Conservation (phyloP, 2,113 vertebrate species). For the Notothenia coriiceps region DNA sequence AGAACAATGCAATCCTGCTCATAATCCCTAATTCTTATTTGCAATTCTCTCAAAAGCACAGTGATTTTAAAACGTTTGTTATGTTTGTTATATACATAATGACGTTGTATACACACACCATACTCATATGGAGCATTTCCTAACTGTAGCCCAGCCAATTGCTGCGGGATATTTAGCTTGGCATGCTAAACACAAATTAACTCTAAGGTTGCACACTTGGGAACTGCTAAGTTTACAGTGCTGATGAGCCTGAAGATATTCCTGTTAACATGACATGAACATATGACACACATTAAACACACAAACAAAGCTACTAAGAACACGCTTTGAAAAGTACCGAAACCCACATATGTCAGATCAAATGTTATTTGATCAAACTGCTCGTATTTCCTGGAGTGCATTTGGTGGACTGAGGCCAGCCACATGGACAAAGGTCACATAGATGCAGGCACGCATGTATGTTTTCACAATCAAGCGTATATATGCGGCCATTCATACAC, state of each 20-base stretch:
- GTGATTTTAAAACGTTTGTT: no score
- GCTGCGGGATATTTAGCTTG: conserved; percentile 44
- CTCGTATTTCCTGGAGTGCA: conserved; percentile 54
- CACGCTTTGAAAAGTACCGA: conserved; percentile 10
- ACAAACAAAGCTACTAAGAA: conserved; percentile 11
- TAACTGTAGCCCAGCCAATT: conserved; percentile 20
- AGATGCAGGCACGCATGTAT: conserved; percentile 19
- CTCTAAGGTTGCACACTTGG: conserved; percentile 11
- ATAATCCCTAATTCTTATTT: no score
- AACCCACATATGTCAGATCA: conserved; percentile 46
- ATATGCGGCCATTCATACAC: conserved; percentile 23
- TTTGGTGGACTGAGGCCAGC: conserved; percentile 18
- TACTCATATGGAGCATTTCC: background rate
- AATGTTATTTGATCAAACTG: conserved; percentile 32
- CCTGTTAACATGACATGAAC: conserved; percentile 29
- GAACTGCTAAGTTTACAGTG: conserved; percentile 8
- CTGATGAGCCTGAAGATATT: conserved; percentile 39
- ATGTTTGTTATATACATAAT: background rate
- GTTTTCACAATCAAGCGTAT: conserved; percentile 36
- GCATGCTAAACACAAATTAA: conserved; percentile 38
- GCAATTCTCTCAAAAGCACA: no score
- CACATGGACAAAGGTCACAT: conserved; percentile 35
- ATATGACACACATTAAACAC: conserved; percentile 12
- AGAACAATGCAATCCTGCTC: no score
- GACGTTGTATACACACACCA: background rate